These are phyloP conservation scores for Sebastes wilsoni DNA, from an alignment of 2,797 vertebrate species.

Conservation along the genomic window DNA sequence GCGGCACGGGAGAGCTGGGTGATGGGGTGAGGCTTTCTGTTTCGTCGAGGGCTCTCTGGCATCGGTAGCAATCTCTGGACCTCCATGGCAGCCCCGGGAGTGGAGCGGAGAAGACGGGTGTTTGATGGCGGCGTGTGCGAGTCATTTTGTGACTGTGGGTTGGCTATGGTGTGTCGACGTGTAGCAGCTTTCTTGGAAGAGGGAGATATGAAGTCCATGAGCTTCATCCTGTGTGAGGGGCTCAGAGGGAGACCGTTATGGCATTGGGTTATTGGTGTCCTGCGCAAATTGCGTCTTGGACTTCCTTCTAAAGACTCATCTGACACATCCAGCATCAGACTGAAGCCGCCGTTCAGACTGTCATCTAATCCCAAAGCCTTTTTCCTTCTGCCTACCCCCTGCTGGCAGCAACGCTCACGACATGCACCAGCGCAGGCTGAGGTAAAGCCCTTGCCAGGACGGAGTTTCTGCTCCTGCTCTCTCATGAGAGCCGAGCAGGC, in stretches of 20 bases:
- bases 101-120: constrained; percentile 81
- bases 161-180: constrained; percentile 40
- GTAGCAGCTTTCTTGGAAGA: constrained; percentile 76
- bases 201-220: constrained; percentile 87
- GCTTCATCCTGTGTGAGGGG: constrained; percentile 83
- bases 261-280: constrained; percentile 41
- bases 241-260: constrained; percentile 75
- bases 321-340: constrained; percentile 43
- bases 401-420: constrained; percentile 39
- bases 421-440: constrained; percentile 20
- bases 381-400: constrained; percentile 63
- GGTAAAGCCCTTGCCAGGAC: constrained; percentile 30
- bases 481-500: constrained; percentile 83
- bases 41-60: constrained; percentile 64
- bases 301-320: constrained; percentile 61
- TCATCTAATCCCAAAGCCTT: constrained; percentile 34
- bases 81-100: constrained; percentile 79
- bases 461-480: constrained; percentile 69
- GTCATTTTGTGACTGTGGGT: constrained; percentile 58
- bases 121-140: constrained; percentile 62
- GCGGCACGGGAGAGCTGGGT: constrained; percentile 38
- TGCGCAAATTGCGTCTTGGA: constrained; percentile 59
- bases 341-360: constrained; percentile 40
- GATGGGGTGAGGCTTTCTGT: constrained; percentile 45
- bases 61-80: constrained; percentile 73